Evolutionary conservation across 2,113 vertebrate species (phyloP).

Genomic region (Fregata magnificens): DNA sequence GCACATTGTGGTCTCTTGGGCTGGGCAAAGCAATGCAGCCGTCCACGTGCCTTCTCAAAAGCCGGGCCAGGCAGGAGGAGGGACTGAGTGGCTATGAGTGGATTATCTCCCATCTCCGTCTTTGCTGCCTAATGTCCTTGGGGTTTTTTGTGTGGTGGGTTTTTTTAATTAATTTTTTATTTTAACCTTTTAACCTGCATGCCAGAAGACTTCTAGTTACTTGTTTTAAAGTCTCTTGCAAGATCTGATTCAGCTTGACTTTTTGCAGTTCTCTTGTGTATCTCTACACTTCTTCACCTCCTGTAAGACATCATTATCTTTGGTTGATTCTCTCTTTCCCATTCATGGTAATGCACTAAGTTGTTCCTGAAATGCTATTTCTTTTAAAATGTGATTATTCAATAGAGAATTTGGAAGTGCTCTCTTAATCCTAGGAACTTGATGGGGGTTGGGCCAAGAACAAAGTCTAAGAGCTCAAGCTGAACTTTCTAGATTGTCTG

Average conservation of each 20-base stretch:
- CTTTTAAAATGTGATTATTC: background rate
- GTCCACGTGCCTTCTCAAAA: fast-evolving
- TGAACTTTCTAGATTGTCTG: background rate
- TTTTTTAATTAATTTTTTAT: background rate
- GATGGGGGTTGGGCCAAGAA: background rate
- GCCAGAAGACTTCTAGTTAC: background rate
- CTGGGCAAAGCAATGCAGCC: fast-evolving
- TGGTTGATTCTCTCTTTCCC: background rate
- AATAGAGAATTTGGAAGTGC: background rate
- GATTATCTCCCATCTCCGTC: background rate
- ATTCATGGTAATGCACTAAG: background rate
- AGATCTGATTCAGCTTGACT: background rate
- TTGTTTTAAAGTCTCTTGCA: background rate
- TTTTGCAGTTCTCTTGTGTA: background rate
- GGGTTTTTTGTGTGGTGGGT: background rate
- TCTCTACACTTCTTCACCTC: background rate
- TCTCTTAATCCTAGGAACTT: background rate
- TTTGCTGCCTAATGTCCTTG: background rate
- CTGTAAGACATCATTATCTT: background rate
- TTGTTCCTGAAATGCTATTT: background rate
- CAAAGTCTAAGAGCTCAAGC: background rate
- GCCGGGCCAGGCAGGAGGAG: background rate
- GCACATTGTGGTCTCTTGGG: fast-evolving
- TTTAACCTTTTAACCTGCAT: background rate
- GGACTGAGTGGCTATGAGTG: too few relatives aligned